These are phyloP conservation scores for Gnathonemus echidnorhynchus DNA, from an alignment of 2,113 vertebrate genomes.

Conservation along the genomic window DNA sequence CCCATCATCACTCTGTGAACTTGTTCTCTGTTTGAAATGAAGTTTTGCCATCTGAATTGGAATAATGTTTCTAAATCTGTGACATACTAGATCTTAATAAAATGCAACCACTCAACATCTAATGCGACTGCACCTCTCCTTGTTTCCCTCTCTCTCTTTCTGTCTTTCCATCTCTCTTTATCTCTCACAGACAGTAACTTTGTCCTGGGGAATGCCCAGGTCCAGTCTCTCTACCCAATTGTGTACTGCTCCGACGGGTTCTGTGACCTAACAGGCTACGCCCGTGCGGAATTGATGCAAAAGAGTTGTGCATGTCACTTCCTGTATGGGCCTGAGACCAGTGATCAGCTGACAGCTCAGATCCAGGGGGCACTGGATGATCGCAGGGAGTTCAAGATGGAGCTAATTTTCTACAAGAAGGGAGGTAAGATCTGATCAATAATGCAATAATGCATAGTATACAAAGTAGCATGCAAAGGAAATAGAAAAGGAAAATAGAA, in stretches of 20 bases:
- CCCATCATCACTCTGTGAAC: neutral
- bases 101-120: neutral
- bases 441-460: neutral
- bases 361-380: slow-evolving; percentile 69
- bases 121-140: neutral
- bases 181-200: slow-evolving; percentile 68
- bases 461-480: neutral
- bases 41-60: neutral
- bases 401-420: slow-evolving; percentile 72
- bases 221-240: slow-evolving; percentile 70
- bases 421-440: slow-evolving; percentile 53
- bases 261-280: slow-evolving; percentile 72
- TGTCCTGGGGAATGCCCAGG: slow-evolving; percentile 73
- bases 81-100: neutral
- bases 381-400: slow-evolving; percentile 67
- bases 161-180: neutral
- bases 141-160: neutral
- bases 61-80: neutral
- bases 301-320: slow-evolving; percentile 73
- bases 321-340: slow-evolving; percentile 68
- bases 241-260: slow-evolving; percentile 76
- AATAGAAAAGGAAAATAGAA: neutral
- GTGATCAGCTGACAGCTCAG: slow-evolving; percentile 58
- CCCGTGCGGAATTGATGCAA: slow-evolving; percentile 73
- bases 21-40: neutral